Evolutionary conservation across 2,113 vertebrate species (phyloP).

Genomic region (Muntiacus muntjak): DNA sequence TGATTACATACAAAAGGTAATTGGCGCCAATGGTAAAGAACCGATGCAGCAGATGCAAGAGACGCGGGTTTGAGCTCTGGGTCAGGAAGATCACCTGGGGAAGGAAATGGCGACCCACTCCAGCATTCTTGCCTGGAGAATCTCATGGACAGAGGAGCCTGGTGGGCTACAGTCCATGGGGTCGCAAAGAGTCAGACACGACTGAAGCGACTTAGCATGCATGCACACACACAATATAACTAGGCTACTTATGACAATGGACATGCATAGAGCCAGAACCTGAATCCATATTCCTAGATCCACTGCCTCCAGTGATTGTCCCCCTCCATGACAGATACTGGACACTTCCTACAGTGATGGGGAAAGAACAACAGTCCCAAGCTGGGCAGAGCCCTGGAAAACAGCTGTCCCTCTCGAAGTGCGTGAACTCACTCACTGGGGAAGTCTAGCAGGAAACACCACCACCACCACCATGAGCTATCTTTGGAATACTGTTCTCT

Average conservation of each 20-base stretch:
- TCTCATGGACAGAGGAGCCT: neutral
- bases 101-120: neutral
- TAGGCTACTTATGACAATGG: neutral
- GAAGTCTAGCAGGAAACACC: neutral
- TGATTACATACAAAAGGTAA: neutral
- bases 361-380: neutral
- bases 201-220: neutral
- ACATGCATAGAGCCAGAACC: neutral
- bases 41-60: neutral
- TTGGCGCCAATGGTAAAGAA: neutral
- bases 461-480: neutral
- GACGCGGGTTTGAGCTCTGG: neutral
- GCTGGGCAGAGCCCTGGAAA: neutral
- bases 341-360: rapidly evolving
- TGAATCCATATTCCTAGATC: neutral
- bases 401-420: neutral
- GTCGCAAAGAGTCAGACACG: neutral
- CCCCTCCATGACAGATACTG: neutral
- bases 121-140: neutral
- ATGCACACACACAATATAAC: neutral
- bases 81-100: neutral
- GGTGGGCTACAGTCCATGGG: neutral
- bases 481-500: neutral
- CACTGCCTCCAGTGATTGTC: neutral
- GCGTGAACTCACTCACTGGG: rapidly evolving